Base-by-base conservation (phyloP, 2,113 vertebrate species). In the Puntigrus tetrazona region DNA sequence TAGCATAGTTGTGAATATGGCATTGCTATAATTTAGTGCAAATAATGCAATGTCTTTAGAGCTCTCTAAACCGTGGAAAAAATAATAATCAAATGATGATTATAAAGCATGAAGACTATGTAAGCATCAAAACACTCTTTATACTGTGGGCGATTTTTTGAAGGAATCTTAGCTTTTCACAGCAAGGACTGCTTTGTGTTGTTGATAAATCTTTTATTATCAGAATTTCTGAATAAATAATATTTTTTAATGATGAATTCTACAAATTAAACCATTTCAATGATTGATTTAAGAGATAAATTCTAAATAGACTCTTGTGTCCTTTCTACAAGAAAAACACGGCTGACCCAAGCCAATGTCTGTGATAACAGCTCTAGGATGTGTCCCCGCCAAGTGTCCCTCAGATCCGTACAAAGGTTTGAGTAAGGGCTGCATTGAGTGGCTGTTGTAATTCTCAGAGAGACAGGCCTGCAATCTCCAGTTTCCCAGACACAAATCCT, bases 401-500 rank as follows among this genome's bases (percentile, higher is more conserved):
- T 36, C 36, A 78, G 52, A 85, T 84, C 52, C 20, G 38, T 47
- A 67, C 84, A 75, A 75, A 82, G 59, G 77, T 89, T 86, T 69
- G 88, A 90, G 86, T 87, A 80, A 83, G 85, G 89, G 83, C 89
- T 59, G 85, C 90, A 88, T 89, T 76, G 86, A 91, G 89, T 88
- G 89, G 76, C 41, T 85, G 82, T 90, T 91, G 90, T 92, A 93
- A 92, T 92, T 92, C 92, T 94, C 91, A 91, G 73, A 67, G 88
- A 93, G 90, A 92, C 91, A 91, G 89, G 85, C 86, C 86, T 87
- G 90, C 91, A 92, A 91, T 92, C 91, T 91, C 81, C 47, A 82
- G 86, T 89, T 89, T 85, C 86, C 88, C 92, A 91, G 90, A 86
- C 91, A 88, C 90, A 87, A 94, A 93, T 93, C 91, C 90, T 91